These are phyloP conservation scores for Drosophila grimshawi DNA, from an alignment of 1,140 invertebrate species.

Conservation along the genomic window DNA sequence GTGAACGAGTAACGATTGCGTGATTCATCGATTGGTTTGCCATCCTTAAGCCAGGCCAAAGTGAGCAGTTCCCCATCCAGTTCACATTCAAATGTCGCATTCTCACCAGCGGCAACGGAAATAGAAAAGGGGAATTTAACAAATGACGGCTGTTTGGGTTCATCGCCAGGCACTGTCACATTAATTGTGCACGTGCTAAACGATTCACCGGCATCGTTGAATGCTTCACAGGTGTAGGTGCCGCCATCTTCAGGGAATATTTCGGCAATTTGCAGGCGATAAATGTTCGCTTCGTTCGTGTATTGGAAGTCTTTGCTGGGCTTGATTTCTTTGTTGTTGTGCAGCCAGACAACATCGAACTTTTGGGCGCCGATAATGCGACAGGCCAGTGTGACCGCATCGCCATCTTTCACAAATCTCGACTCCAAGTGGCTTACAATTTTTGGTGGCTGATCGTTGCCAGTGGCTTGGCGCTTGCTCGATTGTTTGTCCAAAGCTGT, in stretches of 20 bases:
- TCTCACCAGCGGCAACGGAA: slow-evolving; percentile 92
- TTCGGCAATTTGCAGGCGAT: slow-evolving; percentile 95
- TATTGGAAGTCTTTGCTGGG: slow-evolving; percentile 98
- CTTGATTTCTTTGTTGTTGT: slow-evolving; percentile 98
- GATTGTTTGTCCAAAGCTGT: slow-evolving; percentile 88
- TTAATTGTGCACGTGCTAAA: slow-evolving; percentile 95
- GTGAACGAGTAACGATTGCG: slow-evolving; percentile 92
- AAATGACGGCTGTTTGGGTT: slow-evolving; percentile 92
- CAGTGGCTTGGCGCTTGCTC: slow-evolving; percentile 85
- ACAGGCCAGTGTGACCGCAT: slow-evolving; percentile 93
- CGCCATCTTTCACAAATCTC: slow-evolving; percentile 93
- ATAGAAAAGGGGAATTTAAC: slow-evolving; percentile 94
- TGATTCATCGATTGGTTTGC: slow-evolving; percentile 91
- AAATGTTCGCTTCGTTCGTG: slow-evolving; percentile 94
- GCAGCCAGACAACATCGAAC: slow-evolving; percentile 97
- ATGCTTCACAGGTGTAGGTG: slow-evolving; percentile 97
- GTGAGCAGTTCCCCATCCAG: slow-evolving; percentile 85
- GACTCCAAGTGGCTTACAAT: slow-evolving; percentile 94
- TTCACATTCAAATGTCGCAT: slow-evolving; percentile 88
- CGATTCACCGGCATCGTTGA: slow-evolving; percentile 97
- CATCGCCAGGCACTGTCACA: slow-evolving; percentile 94
- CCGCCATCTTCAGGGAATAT: slow-evolving; percentile 96
- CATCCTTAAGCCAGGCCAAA: slow-evolving; percentile 95
- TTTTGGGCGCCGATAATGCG: slow-evolving; percentile 94
- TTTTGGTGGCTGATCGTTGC: slow-evolving; percentile 89